phyloP scores from a whole-genome alignment of 2,888 invertebrate genomes.

The Eupithecia pulchellata region DNA sequence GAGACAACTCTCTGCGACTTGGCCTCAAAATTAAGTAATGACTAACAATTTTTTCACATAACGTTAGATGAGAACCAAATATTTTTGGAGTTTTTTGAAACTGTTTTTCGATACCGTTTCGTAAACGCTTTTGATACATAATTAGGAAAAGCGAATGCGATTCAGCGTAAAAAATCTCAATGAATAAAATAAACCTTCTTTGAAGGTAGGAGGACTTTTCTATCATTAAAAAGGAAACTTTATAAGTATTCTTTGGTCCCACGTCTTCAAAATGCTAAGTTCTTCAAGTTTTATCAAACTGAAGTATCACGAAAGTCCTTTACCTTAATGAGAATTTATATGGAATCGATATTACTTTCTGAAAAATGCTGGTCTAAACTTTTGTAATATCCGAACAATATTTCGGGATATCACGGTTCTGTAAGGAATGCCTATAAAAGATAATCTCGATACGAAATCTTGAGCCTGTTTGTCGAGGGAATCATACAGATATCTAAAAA shows the following conservation, averaged over 20 bases:
- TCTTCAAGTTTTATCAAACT: slow-evolving; percentile 24
- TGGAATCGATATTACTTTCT: slow-evolving; percentile 19
- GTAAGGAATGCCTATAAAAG: background rate
- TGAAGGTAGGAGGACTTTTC: background rate
- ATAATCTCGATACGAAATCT: background rate
- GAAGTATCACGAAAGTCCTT: slow-evolving; percentile 27
- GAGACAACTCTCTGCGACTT: no score
- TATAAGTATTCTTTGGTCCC: background rate
- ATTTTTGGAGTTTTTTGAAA: no score
- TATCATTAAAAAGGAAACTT: slow-evolving; percentile 9
- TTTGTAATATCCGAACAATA: slow-evolving; percentile 40
- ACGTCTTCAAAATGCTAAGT: slow-evolving; percentile 15
- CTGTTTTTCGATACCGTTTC: no score
- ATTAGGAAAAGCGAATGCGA: background rate
- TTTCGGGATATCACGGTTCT: slow-evolving; percentile 4
- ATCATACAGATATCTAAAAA: no score
- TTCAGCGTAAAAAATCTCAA: background rate
- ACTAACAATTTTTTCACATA: no score
- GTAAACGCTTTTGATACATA: background rate
- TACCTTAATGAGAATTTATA: slow-evolving; percentile 36
- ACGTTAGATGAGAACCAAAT: no score
- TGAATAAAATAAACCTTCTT: background rate
- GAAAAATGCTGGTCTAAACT: slow-evolving; percentile 30
- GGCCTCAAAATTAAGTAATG: no score
- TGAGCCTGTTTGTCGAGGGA: background rate